These are phyloP conservation scores for Brachionus paranguensis DNA, from an alignment of 1,140 invertebrate genomes.

Conservation along the genomic window DNA sequence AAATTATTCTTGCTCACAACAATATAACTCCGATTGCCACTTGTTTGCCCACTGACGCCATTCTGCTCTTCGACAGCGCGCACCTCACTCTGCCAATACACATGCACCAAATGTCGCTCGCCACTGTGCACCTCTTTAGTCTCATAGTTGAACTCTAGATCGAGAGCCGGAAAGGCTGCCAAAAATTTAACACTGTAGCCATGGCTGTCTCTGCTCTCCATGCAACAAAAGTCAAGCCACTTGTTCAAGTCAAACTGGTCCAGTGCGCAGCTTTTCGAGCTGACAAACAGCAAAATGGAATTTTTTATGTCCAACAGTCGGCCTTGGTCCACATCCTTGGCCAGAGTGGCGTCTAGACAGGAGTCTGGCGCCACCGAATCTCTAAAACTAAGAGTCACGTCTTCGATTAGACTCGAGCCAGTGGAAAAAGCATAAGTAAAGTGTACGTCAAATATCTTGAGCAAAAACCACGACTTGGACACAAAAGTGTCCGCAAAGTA, in stretches of 20 bases:
- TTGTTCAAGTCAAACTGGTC: slow-evolving; percentile 2
- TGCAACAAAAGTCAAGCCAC: slow-evolving; percentile 12
- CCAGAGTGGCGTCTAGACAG: background rate
- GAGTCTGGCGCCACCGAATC: background rate
- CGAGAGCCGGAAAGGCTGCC: background rate
- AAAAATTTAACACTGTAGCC: background rate
- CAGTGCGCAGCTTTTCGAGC: background rate
- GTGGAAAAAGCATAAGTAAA: background rate
- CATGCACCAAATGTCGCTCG: background rate
- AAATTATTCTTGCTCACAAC: background rate
- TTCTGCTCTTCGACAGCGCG: no score
- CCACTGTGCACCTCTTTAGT: background rate
- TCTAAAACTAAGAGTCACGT: background rate
- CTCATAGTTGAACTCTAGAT: background rate
- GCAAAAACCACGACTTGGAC: background rate
- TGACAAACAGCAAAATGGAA: background rate
- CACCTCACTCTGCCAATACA: background rate
- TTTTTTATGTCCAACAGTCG: background rate
- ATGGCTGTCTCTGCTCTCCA: background rate
- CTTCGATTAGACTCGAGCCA: background rate
- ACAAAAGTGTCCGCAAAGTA: background rate
- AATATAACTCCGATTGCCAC: background rate
- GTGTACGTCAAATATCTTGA: background rate
- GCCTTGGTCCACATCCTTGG: background rate
- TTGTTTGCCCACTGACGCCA: background rate